Evolutionary conservation across 1,140 invertebrate species (phyloP), one percentile per base, ranked within the genome.

Genomic region (Amphibalanus amphitrite): DNA sequence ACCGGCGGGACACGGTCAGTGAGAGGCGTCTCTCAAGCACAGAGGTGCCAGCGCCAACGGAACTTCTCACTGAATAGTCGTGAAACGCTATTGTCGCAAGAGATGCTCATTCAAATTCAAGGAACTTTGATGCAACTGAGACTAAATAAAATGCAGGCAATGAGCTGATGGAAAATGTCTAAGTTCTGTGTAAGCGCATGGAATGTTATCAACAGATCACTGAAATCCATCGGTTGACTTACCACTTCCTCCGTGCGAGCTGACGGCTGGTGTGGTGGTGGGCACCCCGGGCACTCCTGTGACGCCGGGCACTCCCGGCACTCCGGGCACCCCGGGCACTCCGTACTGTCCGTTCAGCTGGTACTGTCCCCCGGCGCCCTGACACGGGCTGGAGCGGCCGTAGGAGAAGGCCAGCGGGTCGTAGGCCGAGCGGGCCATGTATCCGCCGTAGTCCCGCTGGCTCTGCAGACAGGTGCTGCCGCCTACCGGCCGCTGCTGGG

Each of bases 391-490:
- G 47, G 47, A 13, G 47, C 73, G 71, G 71, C 71, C 73, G 71
- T 74, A 72, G 23, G 73, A 59, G 69, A 72, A 74, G 10, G 47
- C 47, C 26, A 74, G 69, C 28, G 73, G 70, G 65, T 74, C 73
- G 67, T 74, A 74, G 23, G 71, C 47, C 1, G 47, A 23, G 30
- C 71, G 73, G 28, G 30, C 68, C 73, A 74, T 74, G 73, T 74
- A 74, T 8, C 69, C 72, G 73, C 69, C 72, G 73, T 74, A 72
- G 73, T 70, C 69, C 69, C 72, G 73, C 47, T 59, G 47, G 47
- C 47, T 20, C 47, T 59, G 47, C 17, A 59, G 47, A 23, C 47
- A 59, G 13, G 47, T 59, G 47, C 47, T 20, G 17, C 47, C 47
- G 17, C 47, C 47, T 59, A 20, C 47, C 6, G 6, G 47, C 20